Conservation (phyloP, 2,888 invertebrate species). For the Melitaea athalia region DNA sequence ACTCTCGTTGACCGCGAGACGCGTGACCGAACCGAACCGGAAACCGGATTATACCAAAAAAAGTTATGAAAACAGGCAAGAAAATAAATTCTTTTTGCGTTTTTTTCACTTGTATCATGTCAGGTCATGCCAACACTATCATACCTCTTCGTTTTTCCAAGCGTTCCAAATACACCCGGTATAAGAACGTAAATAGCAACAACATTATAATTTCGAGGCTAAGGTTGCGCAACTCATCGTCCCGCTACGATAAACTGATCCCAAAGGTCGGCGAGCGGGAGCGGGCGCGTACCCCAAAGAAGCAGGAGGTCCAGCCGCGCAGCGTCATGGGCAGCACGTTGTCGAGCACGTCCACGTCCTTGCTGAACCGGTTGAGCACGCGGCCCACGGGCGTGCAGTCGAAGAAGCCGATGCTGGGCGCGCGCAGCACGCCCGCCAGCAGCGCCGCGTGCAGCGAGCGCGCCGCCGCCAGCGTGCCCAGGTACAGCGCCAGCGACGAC, state of each 20-base stretch:
- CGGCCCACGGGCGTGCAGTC: conserved; percentile 91
- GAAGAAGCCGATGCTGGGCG: conserved; percentile 87
- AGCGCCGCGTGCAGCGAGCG: conserved; percentile 84
- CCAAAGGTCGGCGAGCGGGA: conserved; percentile 41
- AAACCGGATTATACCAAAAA: too few relatives aligned
- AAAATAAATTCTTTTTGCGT: too few relatives aligned
- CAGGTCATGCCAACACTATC: too few relatives aligned
- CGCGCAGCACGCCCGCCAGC: conserved; percentile 85
- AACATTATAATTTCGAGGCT: neutral
- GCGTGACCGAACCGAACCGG: too few relatives aligned
- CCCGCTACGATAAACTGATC: conserved; percentile 61
- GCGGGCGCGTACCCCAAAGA: conserved; percentile 81
- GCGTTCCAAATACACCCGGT: too few relatives aligned
- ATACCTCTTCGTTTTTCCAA: too few relatives aligned
- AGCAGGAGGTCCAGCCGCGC: conserved; percentile 86
- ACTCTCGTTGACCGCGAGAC: too few relatives aligned
- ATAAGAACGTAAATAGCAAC: too few relatives aligned
- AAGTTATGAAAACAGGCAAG: too few relatives aligned
- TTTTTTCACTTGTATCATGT: too few relatives aligned
- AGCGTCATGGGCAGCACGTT: conserved; percentile 87
- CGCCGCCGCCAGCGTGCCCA: conserved; percentile 85
- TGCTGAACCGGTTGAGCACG: conserved; percentile 89
- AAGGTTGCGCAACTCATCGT: neutral
- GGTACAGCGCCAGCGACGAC: conserved; percentile 85
- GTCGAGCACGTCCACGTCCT: conserved; percentile 88